phyloP scores from a whole-genome alignment of 2,797 vertebrate genomes.

The Spinus olivaceus region DNA sequence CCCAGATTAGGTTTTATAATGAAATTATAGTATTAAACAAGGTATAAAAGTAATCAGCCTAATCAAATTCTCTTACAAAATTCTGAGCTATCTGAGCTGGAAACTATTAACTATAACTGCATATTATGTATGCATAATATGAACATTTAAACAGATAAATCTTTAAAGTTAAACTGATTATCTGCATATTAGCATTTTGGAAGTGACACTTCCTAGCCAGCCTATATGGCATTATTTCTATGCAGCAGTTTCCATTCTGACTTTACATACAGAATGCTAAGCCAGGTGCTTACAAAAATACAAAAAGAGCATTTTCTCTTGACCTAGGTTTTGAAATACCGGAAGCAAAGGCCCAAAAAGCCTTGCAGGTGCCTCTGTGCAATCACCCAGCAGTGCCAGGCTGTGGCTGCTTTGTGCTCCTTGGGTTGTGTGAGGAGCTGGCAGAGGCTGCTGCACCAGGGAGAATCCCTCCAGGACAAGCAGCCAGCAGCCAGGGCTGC shows the following conservation, averaged over 20 bases:
- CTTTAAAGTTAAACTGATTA: background rate
- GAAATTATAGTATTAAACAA: conserved; percentile 8
- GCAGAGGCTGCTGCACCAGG: background rate
- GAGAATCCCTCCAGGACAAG: background rate
- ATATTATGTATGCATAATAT: background rate
- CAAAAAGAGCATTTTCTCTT: background rate
- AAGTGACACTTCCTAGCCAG: background rate
- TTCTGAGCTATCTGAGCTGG: background rate
- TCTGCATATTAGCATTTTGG: background rate
- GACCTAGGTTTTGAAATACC: background rate
- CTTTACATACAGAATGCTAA: background rate
- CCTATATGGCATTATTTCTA: background rate
- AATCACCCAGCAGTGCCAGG: background rate
- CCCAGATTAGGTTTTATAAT: background rate
- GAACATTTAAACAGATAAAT: background rate
- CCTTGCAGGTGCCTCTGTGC: background rate
- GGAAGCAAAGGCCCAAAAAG: background rate
- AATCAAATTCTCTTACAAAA: conserved; percentile 1
- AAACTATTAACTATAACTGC: background rate
- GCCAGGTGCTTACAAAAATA: background rate
- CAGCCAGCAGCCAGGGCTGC: background rate
- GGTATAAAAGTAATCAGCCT: background rate
- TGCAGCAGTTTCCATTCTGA: background rate
- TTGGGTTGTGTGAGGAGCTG: background rate
- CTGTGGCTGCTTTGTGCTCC: background rate